These are phyloP conservation scores for Pogonomyrmex californicus DNA, from an alignment of 1,140 invertebrate species.

Conservation along the genomic window DNA sequence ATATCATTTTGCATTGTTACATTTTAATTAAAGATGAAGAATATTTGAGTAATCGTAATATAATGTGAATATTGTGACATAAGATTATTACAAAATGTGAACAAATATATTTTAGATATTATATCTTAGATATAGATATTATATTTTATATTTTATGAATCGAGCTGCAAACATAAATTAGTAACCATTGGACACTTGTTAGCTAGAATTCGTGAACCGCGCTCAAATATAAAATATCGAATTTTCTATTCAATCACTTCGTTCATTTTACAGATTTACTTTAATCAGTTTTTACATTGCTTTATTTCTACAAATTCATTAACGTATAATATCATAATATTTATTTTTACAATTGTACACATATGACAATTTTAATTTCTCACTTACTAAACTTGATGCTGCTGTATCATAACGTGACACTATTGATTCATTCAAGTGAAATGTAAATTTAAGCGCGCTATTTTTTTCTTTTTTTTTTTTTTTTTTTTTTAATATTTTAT, in stretches of 20 bases:
- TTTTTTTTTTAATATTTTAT: not conserved
- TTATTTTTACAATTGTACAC: constrained; percentile 37
- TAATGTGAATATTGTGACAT: no score
- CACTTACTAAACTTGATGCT: not conserved
- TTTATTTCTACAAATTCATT: constrained; percentile 42
- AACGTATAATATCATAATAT: constrained; percentile 47
- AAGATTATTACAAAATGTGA: no score
- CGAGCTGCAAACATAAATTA: constrained; percentile 1
- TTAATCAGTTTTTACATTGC: constrained; percentile 40
- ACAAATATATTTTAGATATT: no score
- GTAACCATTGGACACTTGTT: not conserved
- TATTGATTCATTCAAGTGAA: constrained; percentile 9
- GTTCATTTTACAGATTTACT: constrained; percentile 42
- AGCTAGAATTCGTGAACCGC: constrained; percentile 23
- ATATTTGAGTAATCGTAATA: not conserved
- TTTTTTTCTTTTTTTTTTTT: no score
- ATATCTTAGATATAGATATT: not conserved
- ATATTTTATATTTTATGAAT: not conserved
- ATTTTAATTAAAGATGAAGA: not conserved
- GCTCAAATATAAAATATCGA: constrained; percentile 37
- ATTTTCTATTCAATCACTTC: constrained; percentile 25
- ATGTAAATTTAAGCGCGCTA: constrained; percentile 40
- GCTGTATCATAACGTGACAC: not conserved
- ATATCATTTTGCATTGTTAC: not conserved
- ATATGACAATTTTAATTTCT: constrained; percentile 45